These are phyloP conservation scores for Parnassius mnemosyne DNA, from an alignment of 2,888 invertebrate species.

Conservation along the genomic window DNA sequence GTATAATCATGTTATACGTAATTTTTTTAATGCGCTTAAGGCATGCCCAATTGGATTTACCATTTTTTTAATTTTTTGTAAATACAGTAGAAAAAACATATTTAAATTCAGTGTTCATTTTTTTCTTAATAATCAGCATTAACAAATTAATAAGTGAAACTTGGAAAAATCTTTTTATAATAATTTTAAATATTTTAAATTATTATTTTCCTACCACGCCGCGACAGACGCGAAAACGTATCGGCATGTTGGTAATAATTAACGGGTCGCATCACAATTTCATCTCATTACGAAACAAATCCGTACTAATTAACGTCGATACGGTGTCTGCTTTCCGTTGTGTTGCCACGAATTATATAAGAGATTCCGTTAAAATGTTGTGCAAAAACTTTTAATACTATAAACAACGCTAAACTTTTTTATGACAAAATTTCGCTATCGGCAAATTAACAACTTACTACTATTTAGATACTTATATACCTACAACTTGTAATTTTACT, in stretches of 20 bases:
- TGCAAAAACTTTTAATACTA: background rate
- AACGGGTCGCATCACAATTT: slow-evolving; percentile 27
- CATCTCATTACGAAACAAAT: slow-evolving; percentile 45
- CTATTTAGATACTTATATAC: no score
- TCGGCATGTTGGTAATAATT: slow-evolving; percentile 12
- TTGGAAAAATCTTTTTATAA: background rate
- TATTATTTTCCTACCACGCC: slow-evolving; percentile 4
- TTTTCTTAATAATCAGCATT: background rate
- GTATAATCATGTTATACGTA: no score
- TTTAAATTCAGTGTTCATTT: no score
- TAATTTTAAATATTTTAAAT: slow-evolving; percentile 2
- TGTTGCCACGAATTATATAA: slow-evolving; percentile 25
- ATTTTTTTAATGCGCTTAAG: no score
- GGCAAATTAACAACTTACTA: no score
- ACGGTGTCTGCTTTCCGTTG: slow-evolving; percentile 38
- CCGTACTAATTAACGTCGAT: slow-evolving; percentile 46
- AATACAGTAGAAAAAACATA: no score
- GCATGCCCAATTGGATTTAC: no score
- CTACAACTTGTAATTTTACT: no score
- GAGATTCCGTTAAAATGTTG: slow-evolving; percentile 8
- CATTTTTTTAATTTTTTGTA: no score
- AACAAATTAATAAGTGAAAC: background rate
- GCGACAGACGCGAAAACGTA: background rate
- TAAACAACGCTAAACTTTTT: no score
- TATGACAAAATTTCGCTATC: no score